A percentile compares a stretch with the other conserved stretches of the same genome.
phyloP scores from a whole-genome alignment of 2,888 invertebrate species.

The Drosophila greeni region DNA sequence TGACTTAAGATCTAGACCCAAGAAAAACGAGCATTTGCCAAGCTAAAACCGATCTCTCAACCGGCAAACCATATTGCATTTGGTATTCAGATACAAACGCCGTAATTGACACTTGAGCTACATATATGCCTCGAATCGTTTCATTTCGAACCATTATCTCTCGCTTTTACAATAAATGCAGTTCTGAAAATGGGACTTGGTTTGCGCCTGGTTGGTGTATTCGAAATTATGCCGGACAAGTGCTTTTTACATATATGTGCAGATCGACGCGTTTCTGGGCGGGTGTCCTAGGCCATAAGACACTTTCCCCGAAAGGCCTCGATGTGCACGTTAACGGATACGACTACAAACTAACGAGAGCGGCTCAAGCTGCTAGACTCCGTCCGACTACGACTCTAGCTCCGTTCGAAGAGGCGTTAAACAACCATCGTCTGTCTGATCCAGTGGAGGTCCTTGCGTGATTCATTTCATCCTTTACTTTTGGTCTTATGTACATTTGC shows the following conservation, averaged over 20 bases:
- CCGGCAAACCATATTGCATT: conserved; percentile 31
- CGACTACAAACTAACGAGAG: conserved; percentile 39
- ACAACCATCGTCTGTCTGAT: conserved; percentile 35
- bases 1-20: conserved; percentile 48
- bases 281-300: not conserved
- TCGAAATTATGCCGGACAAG: conserved; percentile 39
- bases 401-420: conserved; percentile 40
- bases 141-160: conserved; percentile 3
- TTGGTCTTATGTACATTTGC: conserved; percentile 39
- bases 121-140: not conserved
- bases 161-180: conserved; percentile 35
- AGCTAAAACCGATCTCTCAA: conserved; percentile 27
- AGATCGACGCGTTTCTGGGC: not conserved
- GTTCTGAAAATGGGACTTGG: conserved; percentile 24
- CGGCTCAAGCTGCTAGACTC: conserved; percentile 11
- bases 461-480: conserved; percentile 17
- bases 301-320: not conserved
- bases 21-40: conserved; percentile 37
- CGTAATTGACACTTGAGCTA: conserved; percentile 30
- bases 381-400: conserved; percentile 1
- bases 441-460: conserved; percentile 35
- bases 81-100: conserved; percentile 11
- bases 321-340: conserved; percentile 23
- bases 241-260: conserved; percentile 16
- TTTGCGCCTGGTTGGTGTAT: conserved; percentile 5